Conservation (phyloP, 2,797 vertebrate genomes). For the Geranospiza caerulescens region DNA sequence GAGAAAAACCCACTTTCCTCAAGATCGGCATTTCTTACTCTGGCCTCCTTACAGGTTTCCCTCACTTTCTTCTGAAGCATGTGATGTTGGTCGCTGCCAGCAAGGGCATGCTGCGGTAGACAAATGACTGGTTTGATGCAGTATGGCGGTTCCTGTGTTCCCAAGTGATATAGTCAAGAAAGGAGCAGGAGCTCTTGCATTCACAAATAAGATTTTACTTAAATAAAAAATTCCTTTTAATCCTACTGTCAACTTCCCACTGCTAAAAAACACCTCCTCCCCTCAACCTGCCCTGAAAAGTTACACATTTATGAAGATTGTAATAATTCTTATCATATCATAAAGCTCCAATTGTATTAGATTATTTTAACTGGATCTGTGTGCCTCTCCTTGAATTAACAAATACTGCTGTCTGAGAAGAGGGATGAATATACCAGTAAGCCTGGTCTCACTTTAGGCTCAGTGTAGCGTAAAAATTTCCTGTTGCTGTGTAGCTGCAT, state of each 20-base stretch:
- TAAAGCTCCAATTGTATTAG: neutral
- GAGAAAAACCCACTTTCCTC: neutral
- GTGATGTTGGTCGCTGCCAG: neutral
- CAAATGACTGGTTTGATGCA: neutral
- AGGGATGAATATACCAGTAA: neutral
- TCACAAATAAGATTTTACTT: neutral
- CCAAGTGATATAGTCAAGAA: neutral
- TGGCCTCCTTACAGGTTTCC: neutral
- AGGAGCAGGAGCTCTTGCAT: neutral
- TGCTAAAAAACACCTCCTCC: neutral
- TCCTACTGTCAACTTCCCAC: neutral
- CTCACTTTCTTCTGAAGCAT: neutral
- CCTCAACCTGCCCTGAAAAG: neutral
- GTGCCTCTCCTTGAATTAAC: neutral
- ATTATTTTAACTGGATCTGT: neutral
- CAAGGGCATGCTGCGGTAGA: neutral
- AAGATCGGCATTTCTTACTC: neutral
- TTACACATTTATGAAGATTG: neutral
- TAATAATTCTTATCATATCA: neutral
- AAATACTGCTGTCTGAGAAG: neutral
- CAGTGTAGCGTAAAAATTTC: neutral
- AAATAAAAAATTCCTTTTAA: neutral
- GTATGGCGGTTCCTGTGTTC: neutral
- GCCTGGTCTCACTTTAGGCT: neutral
- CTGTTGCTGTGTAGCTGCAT: neutral